A percentile compares a stretch with the other conserved stretches of the same genome.
Conservation (phyloP, 2,888 invertebrate species). For the Candidula unifasciata region DNA sequence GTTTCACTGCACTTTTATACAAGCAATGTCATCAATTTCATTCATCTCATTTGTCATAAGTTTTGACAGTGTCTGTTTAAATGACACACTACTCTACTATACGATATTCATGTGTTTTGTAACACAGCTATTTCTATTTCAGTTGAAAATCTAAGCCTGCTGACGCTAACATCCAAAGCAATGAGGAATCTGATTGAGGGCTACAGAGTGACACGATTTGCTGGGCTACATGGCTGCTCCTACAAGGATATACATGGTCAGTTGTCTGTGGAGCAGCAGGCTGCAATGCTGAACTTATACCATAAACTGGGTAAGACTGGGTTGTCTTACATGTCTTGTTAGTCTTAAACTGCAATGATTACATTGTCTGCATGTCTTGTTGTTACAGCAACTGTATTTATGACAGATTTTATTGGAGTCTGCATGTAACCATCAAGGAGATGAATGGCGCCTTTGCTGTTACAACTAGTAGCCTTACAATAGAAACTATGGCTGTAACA, state of each 20-base stretch:
- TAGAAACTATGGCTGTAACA: too few relatives aligned
- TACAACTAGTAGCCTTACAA: too few relatives aligned
- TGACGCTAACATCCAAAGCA: constrained; percentile 76
- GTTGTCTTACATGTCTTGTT: not conserved
- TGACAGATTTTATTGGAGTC: too few relatives aligned
- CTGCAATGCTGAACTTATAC: constrained; percentile 64
- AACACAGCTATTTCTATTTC: constrained; percentile 43
- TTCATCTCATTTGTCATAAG: too few relatives aligned
- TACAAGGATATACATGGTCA: constrained; percentile 60
- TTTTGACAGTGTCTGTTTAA: too few relatives aligned
- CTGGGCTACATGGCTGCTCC: constrained; percentile 63
- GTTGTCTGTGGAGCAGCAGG: constrained; percentile 64
- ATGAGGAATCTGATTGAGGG: constrained; percentile 75
- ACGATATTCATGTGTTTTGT: too few relatives aligned
- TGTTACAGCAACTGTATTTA: too few relatives aligned
- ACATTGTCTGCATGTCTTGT: not conserved
- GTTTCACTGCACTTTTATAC: too few relatives aligned
- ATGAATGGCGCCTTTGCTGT: too few relatives aligned
- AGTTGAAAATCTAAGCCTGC: constrained; percentile 76
- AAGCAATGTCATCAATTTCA: too few relatives aligned
- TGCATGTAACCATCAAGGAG: too few relatives aligned
- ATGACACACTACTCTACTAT: too few relatives aligned
- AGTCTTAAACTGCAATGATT: not conserved
- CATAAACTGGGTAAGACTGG: constrained; percentile 69
- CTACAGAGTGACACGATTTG: constrained; percentile 68